Evolutionary conservation across 2,797 vertebrate genomes (phyloP), one percentile per base, ranked within the genome.

Genomic region (Ispidina lecontei): DNA sequence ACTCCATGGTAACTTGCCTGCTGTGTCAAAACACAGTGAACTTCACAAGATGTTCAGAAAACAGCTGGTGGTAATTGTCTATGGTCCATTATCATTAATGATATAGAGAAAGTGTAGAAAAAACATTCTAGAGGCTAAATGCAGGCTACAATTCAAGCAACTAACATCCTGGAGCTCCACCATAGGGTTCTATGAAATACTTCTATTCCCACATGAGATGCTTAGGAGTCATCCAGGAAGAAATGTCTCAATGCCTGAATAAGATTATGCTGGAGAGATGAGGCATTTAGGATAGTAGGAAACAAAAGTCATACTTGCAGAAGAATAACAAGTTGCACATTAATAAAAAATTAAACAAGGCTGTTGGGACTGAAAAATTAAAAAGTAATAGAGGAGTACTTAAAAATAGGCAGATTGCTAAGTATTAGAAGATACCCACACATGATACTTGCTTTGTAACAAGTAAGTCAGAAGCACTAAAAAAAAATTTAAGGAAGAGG

Each of bases 41-140:
- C 55, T 75, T 81, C 77, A 58, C 68, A 59, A 69, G 31, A 65
- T 15, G 14, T 47, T 87, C 55, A 75, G 47, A 76, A 89, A 81
- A 90, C n/a, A 76, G 26, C 7, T 20, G 8, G 8, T 23, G 17
- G 28, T 62, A 17, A 21, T 54, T 13, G 0, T 49, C 41, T 52
- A 4, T 31, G 10, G 7, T 68, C 28, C 17, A 18, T 75, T 75
- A 54, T 20, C 22, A 20, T 26, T 60, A 64, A 37, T 56, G 3
- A 26, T 44, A 49, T 1, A 47, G 15, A 5, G 2, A 4, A 4
- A 13, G 1, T 2, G 6, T 15, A 75, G 33, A 14, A 74, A 83
- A 74, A 88, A 35, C 3, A 18, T 80, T 86, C 44, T 47, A 22
- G 49, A 90, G 10, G 5, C 13, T 74, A 31, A 71, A 67, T 25